Conservation (phyloP, 2,113 vertebrate species). For the Cromileptes altivelis region DNA sequence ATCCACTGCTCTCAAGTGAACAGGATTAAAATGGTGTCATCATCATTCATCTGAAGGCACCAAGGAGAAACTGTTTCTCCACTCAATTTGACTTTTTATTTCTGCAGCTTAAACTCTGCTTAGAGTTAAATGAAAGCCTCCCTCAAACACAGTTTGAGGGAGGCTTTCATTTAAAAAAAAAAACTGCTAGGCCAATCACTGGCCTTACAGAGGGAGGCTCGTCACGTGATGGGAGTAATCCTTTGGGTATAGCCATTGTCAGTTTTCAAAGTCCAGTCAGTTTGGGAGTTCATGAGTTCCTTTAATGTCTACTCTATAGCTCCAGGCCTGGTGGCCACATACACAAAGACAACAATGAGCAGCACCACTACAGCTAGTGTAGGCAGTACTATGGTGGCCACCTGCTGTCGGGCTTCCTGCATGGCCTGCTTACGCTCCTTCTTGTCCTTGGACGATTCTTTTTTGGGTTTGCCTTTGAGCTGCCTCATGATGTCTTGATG, state of each 20-base stretch:
- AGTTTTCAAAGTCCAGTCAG: constrained; percentile 21
- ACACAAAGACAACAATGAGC: constrained; percentile 95
- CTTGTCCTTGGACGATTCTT: constrained; percentile 97
- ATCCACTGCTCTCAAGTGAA: constrained; percentile 21
- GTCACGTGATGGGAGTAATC: constrained; percentile 25
- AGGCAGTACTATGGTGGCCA: constrained; percentile 93
- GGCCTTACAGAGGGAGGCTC: background rate
- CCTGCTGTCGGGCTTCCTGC: constrained; percentile 96
- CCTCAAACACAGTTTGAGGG: constrained; percentile 43
- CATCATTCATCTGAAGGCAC: constrained; percentile 54
- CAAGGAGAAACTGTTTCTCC: background rate
- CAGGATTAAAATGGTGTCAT: constrained; percentile 22
- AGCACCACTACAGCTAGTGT: constrained; percentile 91
- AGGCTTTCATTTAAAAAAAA: constrained; percentile 42
- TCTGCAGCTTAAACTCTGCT: constrained; percentile 33
- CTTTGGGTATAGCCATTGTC: constrained; percentile 49
- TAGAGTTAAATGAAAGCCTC: no score
- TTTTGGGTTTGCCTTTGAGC: constrained; percentile 97
- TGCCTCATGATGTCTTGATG: constrained; percentile 90
- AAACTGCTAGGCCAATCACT: background rate
- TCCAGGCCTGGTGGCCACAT: constrained; percentile 93
- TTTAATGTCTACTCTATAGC: constrained; percentile 83
- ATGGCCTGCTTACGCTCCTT: constrained; percentile 98
- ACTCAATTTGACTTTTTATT: constrained; percentile 26
- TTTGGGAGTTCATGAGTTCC: constrained; percentile 11